Percentiles rank a stretch among this genome's conserved stretches.
phyloP scores from a whole-genome alignment of 2,888 invertebrate genomes.

The Agonopterix alstromeriana region DNA sequence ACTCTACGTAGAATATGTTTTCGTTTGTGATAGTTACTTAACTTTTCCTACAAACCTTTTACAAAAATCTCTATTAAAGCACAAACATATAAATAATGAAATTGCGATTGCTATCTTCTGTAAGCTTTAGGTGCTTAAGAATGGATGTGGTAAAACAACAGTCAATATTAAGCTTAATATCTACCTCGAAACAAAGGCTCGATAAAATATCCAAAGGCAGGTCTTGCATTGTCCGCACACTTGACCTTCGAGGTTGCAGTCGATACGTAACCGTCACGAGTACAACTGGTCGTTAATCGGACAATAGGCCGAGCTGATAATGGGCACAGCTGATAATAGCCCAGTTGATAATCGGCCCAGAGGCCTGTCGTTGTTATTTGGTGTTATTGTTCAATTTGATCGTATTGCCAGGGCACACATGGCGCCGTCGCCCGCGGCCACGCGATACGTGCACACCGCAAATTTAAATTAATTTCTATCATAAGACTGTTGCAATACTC shows the following conservation, averaged over 20 bases:
- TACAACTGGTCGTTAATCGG: slow-evolving; percentile 28
- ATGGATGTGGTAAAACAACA: too few relatives aligned
- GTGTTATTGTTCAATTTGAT: slow-evolving; percentile 24
- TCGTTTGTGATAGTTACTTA: too few relatives aligned
- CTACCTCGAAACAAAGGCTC: neutral
- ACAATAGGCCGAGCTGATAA: slow-evolving; percentile 33
- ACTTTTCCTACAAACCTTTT: too few relatives aligned
- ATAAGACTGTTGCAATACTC: slow-evolving; percentile 27
- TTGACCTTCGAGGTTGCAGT: slow-evolving; percentile 22
- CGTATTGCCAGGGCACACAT: slow-evolving; percentile 39
- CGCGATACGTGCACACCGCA: slow-evolving; percentile 51
- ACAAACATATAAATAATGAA: too few relatives aligned
- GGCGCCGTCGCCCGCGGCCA: slow-evolving; percentile 47
- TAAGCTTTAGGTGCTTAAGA: too few relatives aligned
- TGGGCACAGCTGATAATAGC: slow-evolving; percentile 15
- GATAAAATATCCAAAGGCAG: neutral
- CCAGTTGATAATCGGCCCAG: slow-evolving; percentile 24
- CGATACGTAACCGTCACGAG: slow-evolving; percentile 15
- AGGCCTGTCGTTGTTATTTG: slow-evolving; percentile 37
- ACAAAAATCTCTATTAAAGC: too few relatives aligned
- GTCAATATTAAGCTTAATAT: too few relatives aligned
- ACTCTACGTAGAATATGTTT: too few relatives aligned
- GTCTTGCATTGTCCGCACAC: neutral
- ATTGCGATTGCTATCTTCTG: too few relatives aligned
- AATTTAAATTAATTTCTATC: slow-evolving; percentile 62